phyloP scores from a whole-genome alignment of 2,797 vertebrate species.

The Chaetodon trifasciatus region DNA sequence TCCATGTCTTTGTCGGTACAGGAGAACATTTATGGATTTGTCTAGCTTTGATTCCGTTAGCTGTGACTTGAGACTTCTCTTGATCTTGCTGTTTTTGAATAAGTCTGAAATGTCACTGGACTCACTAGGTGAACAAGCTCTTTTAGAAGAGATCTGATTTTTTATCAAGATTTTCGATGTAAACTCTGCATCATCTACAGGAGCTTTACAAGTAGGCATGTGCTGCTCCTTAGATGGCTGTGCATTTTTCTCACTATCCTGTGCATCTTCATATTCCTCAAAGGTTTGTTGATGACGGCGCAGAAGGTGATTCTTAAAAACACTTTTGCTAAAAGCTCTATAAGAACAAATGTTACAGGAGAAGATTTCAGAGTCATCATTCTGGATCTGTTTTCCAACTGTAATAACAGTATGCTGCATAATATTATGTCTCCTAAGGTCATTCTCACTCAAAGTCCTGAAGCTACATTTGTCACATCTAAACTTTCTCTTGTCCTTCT shows the following conservation, averaged over 20 bases:
- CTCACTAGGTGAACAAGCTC: conserved; percentile 76
- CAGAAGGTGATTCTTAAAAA: conserved; percentile 93
- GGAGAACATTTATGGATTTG: conserved; percentile 89
- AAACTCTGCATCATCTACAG: conserved; percentile 74
- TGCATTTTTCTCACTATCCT: conserved; percentile 54
- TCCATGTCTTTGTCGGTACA: conserved; percentile 87
- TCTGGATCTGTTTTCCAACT: conserved; percentile 82
- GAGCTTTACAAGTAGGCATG: conserved; percentile 58
- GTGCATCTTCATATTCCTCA: conserved; percentile 66
- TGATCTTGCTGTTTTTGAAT: conserved; percentile 90
- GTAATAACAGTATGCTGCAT: conserved; percentile 89
- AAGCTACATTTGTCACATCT: conserved; percentile 97
- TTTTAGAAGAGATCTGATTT: conserved; percentile 71
- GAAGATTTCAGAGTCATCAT: conserved; percentile 80
- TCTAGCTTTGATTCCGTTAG: conserved; percentile 89
- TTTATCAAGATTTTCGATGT: conserved; percentile 80
- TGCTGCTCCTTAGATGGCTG: conserved; percentile 61
- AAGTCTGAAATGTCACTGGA: conserved; percentile 89
- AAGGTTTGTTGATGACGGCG: conserved; percentile 87
- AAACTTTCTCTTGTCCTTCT: conserved; percentile 96
- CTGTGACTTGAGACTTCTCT: conserved; percentile 88
- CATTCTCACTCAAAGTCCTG: conserved; percentile 90
- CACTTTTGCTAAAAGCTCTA: conserved; percentile 89
- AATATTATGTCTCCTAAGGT: conserved; percentile 92
- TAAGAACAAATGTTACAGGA: conserved; percentile 93